phyloP scores from a whole-genome alignment of 2,888 invertebrate species.

The Pomacea canaliculata region DNA sequence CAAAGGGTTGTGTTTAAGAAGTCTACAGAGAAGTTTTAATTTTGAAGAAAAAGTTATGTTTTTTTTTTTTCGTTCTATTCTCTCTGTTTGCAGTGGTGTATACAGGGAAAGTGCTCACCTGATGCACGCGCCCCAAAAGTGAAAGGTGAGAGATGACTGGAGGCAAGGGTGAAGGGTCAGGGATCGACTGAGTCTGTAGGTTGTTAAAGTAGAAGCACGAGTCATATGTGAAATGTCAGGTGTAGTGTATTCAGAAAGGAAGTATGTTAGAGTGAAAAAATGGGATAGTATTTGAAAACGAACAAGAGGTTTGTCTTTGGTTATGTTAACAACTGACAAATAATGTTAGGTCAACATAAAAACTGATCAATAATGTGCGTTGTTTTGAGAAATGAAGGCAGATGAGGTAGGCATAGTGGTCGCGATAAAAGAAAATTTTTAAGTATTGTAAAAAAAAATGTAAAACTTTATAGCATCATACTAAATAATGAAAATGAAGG shows the following conservation, averaged over 20 bases:
- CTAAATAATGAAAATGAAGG: too few species aligned
- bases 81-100: slow-evolving; percentile 9
- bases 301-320: background rate
- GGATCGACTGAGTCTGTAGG: background rate
- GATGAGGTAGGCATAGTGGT: background rate
- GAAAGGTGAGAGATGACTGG: background rate
- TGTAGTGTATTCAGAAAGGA: background rate
- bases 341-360: background rate
- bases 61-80: background rate
- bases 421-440: too few species aligned
- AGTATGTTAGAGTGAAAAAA: background rate
- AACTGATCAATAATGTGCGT: background rate
- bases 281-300: background rate
- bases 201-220: background rate
- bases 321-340: background rate
- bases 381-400: background rate
- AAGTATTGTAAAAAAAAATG: too few species aligned
- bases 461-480: too few species aligned
- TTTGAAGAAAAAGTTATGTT: background rate
- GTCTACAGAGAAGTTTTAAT: background rate
- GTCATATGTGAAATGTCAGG: background rate
- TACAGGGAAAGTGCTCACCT: slow-evolving; percentile 5
- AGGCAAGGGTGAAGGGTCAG: background rate
- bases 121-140: background rate
- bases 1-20: too few species aligned